Evolutionary conservation across 2,888 invertebrate species (phyloP).

Genomic region (Molorchus minor): DNA sequence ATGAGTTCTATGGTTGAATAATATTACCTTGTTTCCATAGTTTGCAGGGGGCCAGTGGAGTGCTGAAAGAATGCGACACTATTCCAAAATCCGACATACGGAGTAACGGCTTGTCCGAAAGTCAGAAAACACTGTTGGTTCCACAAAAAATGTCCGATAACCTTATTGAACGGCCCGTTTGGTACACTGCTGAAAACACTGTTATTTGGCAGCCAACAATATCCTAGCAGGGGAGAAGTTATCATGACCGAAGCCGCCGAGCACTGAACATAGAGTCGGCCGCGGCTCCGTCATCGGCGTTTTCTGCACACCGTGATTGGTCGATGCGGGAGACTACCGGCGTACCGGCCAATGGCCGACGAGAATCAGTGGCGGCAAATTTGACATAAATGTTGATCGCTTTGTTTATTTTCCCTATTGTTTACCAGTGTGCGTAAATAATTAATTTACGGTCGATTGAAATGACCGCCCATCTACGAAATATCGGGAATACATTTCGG

Average conservation of each 20-base stretch:
- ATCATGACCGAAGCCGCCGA: conserved; percentile 64
- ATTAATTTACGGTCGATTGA: conserved; percentile 11
- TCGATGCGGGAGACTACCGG: conserved; percentile 51
- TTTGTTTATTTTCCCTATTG: conserved; percentile 25
- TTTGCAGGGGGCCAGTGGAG: conserved; percentile 51
- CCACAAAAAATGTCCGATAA: conserved; percentile 57
- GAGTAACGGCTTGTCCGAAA: conserved; percentile 55
- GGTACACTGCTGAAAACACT: conserved; percentile 39
- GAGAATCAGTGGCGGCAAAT: conserved; percentile 61
- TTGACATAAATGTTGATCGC: conserved; percentile 34
- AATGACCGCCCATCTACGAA: conserved; percentile 8
- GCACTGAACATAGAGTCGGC: conserved; percentile 63
- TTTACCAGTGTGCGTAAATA: conserved; percentile 21
- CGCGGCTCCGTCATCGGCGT: conserved; percentile 41
- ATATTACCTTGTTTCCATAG: conserved; percentile 59
- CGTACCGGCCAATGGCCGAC: conserved; percentile 62
- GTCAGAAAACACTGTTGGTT: conserved; percentile 59
- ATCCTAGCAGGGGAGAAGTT: conserved; percentile 64
- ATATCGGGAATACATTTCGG: background rate
- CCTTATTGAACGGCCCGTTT: conserved; percentile 41
- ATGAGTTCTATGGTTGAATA: too few species aligned
- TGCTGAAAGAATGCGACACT: conserved; percentile 57
- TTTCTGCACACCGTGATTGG: conserved; percentile 40
- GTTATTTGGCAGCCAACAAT: conserved; percentile 63
- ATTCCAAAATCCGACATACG: conserved; percentile 62